Percentiles rank a stretch among this genome's conserved stretches.
phyloP scores from a whole-genome alignment of 2,113 vertebrate genomes.

The Caloenas nicobarica region DNA sequence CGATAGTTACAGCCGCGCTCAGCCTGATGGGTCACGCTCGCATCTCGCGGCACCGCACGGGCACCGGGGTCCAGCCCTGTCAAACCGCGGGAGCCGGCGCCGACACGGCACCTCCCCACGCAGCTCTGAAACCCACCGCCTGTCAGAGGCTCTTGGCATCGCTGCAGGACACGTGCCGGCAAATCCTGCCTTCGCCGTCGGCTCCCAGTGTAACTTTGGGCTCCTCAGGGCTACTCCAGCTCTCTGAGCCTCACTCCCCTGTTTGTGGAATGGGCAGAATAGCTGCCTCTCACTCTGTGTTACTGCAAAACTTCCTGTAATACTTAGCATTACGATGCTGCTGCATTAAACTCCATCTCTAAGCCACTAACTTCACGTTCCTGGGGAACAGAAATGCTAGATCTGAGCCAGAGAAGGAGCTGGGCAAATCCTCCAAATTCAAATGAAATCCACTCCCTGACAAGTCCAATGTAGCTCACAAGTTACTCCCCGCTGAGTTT shows the following conservation, averaged over 20 bases:
- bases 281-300: neutral
- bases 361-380: neutral
- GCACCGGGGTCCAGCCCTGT: neutral
- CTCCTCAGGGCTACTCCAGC: neutral
- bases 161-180: rapidly evolving
- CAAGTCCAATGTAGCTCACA: rapidly evolving
- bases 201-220: rapidly evolving
- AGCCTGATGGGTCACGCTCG: rapidly evolving
- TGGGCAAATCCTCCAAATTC: neutral
- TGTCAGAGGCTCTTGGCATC: neutral
- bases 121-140: neutral
- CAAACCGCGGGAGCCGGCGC: rapidly evolving
- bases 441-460: neutral
- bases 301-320: neutral
- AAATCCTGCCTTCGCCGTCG: neutral
- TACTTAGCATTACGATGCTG: neutral
- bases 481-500: neutral
- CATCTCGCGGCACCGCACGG: rapidly evolving
- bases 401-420: neutral
- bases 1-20: neutral
- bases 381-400: neutral
- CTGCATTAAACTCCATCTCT: neutral
- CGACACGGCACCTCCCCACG: rapidly evolving
- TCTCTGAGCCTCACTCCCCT: rapidly evolving
- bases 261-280: neutral